A percentile compares a stretch with the other conserved stretches of the same genome.
Evolutionary conservation across 2,113 vertebrate species (phyloP).

Genomic region (Taurulus bubalis): DNA sequence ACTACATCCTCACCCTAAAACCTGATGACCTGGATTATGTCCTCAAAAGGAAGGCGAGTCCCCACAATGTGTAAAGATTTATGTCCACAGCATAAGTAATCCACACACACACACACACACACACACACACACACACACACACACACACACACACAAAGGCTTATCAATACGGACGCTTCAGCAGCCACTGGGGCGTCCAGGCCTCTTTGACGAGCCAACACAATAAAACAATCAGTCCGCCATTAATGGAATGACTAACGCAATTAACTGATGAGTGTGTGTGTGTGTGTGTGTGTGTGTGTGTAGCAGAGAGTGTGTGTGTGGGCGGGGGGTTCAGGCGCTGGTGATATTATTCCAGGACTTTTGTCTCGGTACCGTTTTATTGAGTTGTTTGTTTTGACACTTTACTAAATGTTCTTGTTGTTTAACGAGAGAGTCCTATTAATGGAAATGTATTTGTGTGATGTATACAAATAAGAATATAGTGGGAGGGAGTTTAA

Average conservation of each 20-base stretch:
- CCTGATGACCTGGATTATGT: not conserved
- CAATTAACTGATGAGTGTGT: slow-evolving; percentile 71
- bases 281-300: not conserved
- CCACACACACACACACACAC: slow-evolving; percentile 49
- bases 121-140: not conserved
- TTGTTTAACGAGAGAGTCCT: slow-evolving; percentile 5
- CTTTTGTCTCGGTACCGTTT: slow-evolving; percentile 23
- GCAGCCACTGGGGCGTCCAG: slow-evolving; percentile 75
- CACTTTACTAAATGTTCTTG: not conserved
- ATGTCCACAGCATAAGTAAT: not conserved
- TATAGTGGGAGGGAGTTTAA: not conserved
- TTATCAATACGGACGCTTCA: slow-evolving; percentile 80
- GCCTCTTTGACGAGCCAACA: slow-evolving; percentile 76
- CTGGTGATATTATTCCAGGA: slow-evolving; percentile 23
- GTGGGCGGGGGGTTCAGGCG: not conserved
- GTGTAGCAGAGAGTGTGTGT: not conserved
- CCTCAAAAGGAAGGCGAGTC: not conserved
- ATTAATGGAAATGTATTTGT: not conserved
- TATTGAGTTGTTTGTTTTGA: not conserved
- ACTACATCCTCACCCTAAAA: not conserved
- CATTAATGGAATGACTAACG: slow-evolving; percentile 81
- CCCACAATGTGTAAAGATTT: not conserved
- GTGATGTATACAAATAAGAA: not conserved
- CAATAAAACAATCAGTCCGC: slow-evolving; percentile 82
- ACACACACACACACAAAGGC: slow-evolving; percentile 62